phyloP scores from a whole-genome alignment of 2,797 vertebrate genomes.

The Acanthornis magna region DNA sequence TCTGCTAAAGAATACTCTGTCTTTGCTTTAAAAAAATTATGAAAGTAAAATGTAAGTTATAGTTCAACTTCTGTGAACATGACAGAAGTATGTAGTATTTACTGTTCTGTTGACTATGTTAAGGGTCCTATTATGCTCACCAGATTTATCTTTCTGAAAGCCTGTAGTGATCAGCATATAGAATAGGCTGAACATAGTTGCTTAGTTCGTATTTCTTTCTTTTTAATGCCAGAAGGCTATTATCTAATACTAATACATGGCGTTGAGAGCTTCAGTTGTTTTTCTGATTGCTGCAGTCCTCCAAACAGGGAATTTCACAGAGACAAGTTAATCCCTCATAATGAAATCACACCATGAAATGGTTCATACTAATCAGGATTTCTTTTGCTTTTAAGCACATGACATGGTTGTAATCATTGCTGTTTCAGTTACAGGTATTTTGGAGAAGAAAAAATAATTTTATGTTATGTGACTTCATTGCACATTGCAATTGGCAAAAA shows the following conservation, averaged over 20 bases:
- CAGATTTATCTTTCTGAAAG: slow-evolving; percentile 62
- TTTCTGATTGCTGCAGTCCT: slow-evolving; percentile 42
- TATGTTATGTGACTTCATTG: slow-evolving; percentile 13
- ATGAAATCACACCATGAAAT: slow-evolving; percentile 61
- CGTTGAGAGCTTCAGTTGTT: slow-evolving; percentile 21
- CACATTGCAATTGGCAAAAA: slow-evolving; percentile 37
- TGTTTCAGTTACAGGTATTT: slow-evolving; percentile 56
- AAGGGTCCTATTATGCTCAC: slow-evolving; percentile 37
- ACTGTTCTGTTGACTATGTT: slow-evolving; percentile 39
- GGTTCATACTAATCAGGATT: slow-evolving; percentile 39
- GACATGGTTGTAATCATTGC: slow-evolving; percentile 47
- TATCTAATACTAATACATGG: slow-evolving; percentile 12
- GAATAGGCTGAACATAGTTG: not conserved
- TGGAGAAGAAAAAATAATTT: slow-evolving; percentile 54
- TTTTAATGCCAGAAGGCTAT: slow-evolving; percentile 49
- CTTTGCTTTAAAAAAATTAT: slow-evolving; percentile 24
- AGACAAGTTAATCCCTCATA: slow-evolving; percentile 57
- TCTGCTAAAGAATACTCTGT: not conserved
- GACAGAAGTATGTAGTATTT: slow-evolving; percentile 48
- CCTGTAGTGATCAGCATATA: slow-evolving; percentile 21
- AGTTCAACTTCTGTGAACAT: slow-evolving; percentile 44
- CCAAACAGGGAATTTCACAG: slow-evolving; percentile 35
- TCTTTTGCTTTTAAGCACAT: slow-evolving; percentile 20
- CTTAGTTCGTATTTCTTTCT: slow-evolving; percentile 54
- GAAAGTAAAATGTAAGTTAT: slow-evolving; percentile 33